Evolutionary conservation across 2,113 vertebrate species (phyloP).

Genomic region (Mirounga angustirostris): DNA sequence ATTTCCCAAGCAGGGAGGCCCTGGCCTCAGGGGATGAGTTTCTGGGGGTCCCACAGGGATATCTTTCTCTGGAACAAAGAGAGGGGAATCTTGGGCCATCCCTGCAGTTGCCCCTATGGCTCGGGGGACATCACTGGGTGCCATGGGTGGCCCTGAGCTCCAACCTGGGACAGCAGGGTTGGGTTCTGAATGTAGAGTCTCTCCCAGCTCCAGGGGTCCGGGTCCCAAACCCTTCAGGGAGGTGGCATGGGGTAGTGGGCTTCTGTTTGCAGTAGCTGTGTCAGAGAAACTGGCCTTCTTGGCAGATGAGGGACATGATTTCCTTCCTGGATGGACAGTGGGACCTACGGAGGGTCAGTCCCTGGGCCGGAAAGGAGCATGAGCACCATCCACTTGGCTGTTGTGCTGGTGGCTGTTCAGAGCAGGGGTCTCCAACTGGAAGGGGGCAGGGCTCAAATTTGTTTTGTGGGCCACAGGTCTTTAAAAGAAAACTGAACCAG

Average conservation of each 20-base stretch:
- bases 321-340: background rate
- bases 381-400: too few relatives aligned
- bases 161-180: background rate
- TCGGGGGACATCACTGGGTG: background rate
- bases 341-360: background rate
- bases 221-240: background rate
- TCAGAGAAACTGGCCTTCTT: background rate
- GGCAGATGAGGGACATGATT: background rate
- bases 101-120: background rate
- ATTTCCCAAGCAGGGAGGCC: conserved; percentile 77
- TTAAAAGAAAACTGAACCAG: background rate
- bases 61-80: conserved; percentile 79
- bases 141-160: background rate
- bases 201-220: too few relatives aligned
- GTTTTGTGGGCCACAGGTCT: background rate
- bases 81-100: conserved; percentile 31
- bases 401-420: background rate
- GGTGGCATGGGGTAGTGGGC: background rate
- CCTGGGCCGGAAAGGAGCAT: background rate
- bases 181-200: background rate
- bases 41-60: conserved; percentile 29
- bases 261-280: background rate
- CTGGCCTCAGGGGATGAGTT: conserved; percentile 56
- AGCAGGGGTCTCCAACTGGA: background rate
- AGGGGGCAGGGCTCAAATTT: background rate